Evolutionary conservation across 2,113 vertebrate genomes (phyloP), one percentile per base, ranked within the genome.

Genomic region (Sapayoa aenigma): DNA sequence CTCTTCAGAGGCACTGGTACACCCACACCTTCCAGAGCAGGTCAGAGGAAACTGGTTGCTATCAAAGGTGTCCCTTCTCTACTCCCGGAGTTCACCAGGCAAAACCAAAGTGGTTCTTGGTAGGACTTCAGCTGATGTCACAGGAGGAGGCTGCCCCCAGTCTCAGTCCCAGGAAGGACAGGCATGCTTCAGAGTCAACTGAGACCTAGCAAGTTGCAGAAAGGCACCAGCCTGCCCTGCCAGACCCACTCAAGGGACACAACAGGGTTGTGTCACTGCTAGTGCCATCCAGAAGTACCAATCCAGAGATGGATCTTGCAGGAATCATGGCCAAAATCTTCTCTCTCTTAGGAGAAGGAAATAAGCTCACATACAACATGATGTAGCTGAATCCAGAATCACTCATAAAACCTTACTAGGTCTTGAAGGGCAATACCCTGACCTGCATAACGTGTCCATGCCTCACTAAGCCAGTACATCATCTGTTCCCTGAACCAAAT

Each of bases 201-300:
- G 11, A 69, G 69, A 46, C 22, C 14, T 31, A 28, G 41, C 35
- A 56, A 39, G n/a, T 12, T 72, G 23, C 50, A 65, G 69, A 63
- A 76, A 81, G 33, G 7, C 60, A 74, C 14, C 50, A 44, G 31
- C 41, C 24, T 47, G 20, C 27, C 41, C 65, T 73, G 30, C 39
- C 60, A 47, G 35, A 69, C 27, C 2, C 1, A 5, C 23, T 55
- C 31, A n/a, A 14, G n/a, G n/a, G 39, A 68, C 52, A 83, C 56
- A 47, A 15, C 0, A 5, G 19, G 35, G 27, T 24, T 7, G 1
- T 10, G 13, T 50, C 60, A 56, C 44, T 4, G 3, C 53, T 22
- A 63, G 39, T 2, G 2, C 27, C 44, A 74, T 28, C 41, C 74
- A 60, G 39, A 73, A 8, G 47, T 23, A 41, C 22, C 0, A 0